phyloP scores from a whole-genome alignment of 2,888 invertebrate genomes.

The Leptopilina myrica region DNA sequence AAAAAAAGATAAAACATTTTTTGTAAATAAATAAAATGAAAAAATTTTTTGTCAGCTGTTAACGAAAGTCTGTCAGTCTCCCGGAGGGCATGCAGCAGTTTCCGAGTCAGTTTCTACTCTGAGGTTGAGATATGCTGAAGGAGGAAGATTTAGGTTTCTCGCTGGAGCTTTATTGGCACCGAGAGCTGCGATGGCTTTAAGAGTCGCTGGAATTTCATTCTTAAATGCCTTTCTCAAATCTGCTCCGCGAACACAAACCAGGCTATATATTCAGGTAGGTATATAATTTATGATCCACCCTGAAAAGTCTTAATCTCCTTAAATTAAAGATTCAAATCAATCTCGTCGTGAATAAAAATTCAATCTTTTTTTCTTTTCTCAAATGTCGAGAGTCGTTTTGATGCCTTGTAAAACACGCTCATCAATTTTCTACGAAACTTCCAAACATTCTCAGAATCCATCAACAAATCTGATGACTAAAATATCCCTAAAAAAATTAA shows the following conservation, averaged over 20 bases:
- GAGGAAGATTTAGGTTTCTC: conserved; percentile 93
- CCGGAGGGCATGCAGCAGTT: conserved; percentile 89
- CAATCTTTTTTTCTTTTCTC: not conserved
- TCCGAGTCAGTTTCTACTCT: conserved; percentile 94
- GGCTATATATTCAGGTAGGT: conserved; percentile 87
- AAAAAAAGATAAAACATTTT: not conserved
- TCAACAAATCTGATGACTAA: conserved; percentile 10
- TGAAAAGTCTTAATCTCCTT: conserved; percentile 26
- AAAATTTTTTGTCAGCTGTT: conserved; percentile 81
- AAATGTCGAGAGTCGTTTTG: not conserved
- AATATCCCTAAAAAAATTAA: not conserved
- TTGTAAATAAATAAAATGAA: not conserved
- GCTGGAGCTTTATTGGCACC: conserved; percentile 92
- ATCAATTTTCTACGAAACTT: not conserved
- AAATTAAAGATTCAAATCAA: conserved; percentile 17
- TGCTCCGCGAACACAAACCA: conserved; percentile 85
- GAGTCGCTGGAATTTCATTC: conserved; percentile 89
- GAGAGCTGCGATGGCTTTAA: conserved; percentile 81
- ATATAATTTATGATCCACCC: conserved; percentile 9
- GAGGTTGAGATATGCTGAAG: conserved; percentile 92
- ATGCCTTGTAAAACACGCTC: not conserved
- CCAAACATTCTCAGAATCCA: conserved; percentile 4
- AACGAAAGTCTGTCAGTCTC: conserved; percentile 88
- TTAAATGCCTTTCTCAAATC: conserved; percentile 90
- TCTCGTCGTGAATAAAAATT: conserved; percentile 9